These are phyloP conservation scores for Xiphias gladius DNA, from an alignment of 2,113 vertebrate species.

Conservation along the genomic window DNA sequence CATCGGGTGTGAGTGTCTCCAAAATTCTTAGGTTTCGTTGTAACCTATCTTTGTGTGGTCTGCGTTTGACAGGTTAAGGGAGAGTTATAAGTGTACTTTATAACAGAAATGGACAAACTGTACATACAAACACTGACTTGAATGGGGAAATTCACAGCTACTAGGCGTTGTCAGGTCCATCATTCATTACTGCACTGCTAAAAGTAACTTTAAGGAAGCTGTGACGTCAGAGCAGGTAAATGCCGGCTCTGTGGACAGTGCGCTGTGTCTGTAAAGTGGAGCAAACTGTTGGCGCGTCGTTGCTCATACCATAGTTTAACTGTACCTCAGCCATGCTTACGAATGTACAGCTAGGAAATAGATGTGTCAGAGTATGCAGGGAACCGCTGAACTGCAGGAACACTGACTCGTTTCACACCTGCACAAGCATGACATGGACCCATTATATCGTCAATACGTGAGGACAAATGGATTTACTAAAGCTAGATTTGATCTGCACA, in stretches of 20 bases:
- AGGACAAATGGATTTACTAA: slow-evolving; percentile 34
- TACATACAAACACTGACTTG: slow-evolving; percentile 60
- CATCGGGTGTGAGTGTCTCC: slow-evolving; percentile 41
- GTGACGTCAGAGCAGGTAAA: slow-evolving; percentile 20
- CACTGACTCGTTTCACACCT: slow-evolving; percentile 50
- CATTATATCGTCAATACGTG: slow-evolving; percentile 14
- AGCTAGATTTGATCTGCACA: slow-evolving; percentile 54
- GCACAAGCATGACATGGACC: slow-evolving; percentile 62
- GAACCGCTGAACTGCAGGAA: neutral
- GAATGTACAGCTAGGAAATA: slow-evolving; percentile 65
- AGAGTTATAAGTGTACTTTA: slow-evolving; percentile 62
- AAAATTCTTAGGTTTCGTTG: slow-evolving; percentile 21
- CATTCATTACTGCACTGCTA: slow-evolving; percentile 57
- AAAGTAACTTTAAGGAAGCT: slow-evolving; percentile 17
- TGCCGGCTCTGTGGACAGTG: slow-evolving; percentile 36
- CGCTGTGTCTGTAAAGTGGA: neutral
- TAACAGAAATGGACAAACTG: slow-evolving; percentile 57
- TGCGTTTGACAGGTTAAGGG: slow-evolving; percentile 26
- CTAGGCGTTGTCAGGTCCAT: slow-evolving; percentile 47
- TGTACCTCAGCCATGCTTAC: slow-evolving; percentile 68
- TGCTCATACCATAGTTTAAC: slow-evolving; percentile 29
- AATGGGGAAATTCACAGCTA: slow-evolving; percentile 47
- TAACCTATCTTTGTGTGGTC: slow-evolving; percentile 30
- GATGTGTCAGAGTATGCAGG: slow-evolving; percentile 28
- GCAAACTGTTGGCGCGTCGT: slow-evolving; percentile 22